A percentile compares a stretch with the other conserved stretches of the same genome.
Conservation (phyloP, 1,140 invertebrate species). For the Drosophila mauritiana region DNA sequence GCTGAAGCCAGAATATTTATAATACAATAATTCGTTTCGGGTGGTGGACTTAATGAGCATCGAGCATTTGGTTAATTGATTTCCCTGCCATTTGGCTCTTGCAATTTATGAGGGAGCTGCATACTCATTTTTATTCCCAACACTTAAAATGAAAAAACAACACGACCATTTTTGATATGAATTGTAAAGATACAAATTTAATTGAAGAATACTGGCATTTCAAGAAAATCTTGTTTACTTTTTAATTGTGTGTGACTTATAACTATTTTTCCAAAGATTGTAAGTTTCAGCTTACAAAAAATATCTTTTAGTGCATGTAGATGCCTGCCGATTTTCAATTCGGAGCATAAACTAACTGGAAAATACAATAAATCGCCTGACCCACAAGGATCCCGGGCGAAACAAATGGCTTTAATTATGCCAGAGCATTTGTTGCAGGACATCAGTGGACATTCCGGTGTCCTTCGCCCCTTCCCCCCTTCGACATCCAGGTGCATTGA, state of each 20-base stretch:
- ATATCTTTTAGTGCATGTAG: background rate
- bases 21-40: slow-evolving; percentile 37
- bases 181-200: too few species aligned
- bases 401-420: slow-evolving; percentile 81
- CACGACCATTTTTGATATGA: background rate
- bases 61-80: slow-evolving; percentile 54
- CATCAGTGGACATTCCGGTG: slow-evolving; percentile 20
- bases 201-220: too few species aligned
- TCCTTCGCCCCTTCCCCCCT: background rate
- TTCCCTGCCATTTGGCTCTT: slow-evolving; percentile 9
- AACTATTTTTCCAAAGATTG: background rate
- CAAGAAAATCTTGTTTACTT: too few species aligned
- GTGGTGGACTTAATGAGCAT: slow-evolving; percentile 31
- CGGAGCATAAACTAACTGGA: slow-evolving; percentile 64
- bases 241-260: too few species aligned
- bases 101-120: slow-evolving; percentile 24
- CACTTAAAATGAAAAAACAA: slow-evolving; percentile 4
- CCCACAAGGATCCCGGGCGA: slow-evolving; percentile 48
- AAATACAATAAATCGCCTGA: slow-evolving; percentile 75
- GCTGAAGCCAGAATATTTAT: slow-evolving; percentile 34
- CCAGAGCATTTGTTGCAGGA: slow-evolving; percentile 52
- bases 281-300: background rate
- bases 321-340: slow-evolving; percentile 52
- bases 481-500: slow-evolving; percentile 64
- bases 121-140: background rate